Conservation (phyloP, 1,140 invertebrate genomes). For the Drosophila kepulauana region DNA sequence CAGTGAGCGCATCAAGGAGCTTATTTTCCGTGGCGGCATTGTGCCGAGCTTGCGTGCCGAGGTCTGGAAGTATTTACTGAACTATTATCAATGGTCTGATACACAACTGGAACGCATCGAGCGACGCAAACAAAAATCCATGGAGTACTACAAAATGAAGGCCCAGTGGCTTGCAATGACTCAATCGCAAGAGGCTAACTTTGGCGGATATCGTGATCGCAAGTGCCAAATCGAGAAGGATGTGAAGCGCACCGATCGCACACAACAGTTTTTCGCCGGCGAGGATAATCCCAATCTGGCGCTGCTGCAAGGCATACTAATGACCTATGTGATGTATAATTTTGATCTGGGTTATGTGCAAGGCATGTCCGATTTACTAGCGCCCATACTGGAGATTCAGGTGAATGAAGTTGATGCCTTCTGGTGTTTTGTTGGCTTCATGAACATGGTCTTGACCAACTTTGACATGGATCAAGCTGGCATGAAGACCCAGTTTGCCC, state of each 20-base stretch:
- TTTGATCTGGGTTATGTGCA: constrained; percentile 98
- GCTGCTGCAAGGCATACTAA: constrained; percentile 95
- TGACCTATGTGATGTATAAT: constrained; percentile 99
- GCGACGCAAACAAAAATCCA: constrained; percentile 89
- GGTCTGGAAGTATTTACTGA: constrained; percentile 98
- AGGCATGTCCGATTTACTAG: constrained; percentile 98
- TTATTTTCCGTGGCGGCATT: constrained; percentile 95
- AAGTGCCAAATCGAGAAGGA: constrained; percentile 99
- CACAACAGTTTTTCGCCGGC: constrained; percentile 95
- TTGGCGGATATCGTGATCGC: constrained; percentile 94
- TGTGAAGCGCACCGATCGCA: constrained; percentile 97
- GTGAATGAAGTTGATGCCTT: constrained; percentile 93
- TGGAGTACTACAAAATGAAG: constrained; percentile 98
- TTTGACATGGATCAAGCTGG: constrained; percentile 99
- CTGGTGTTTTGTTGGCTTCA: constrained; percentile 99
- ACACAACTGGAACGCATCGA: constrained; percentile 90
- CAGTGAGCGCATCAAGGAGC: constrained; percentile 89
- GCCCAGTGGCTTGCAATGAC: constrained; percentile 97
- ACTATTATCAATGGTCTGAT: constrained; percentile 94
- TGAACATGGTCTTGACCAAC: constrained; percentile 98
- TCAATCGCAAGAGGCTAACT: constrained; percentile 94
- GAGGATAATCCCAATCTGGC: constrained; percentile 96
- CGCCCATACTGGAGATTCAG: constrained; percentile 94
- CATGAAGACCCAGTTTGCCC: constrained; percentile 96
- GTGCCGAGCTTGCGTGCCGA: constrained; percentile 90